These are phyloP conservation scores for Panzeria rudis DNA, from an alignment of 2,888 invertebrate species.

Conservation along the genomic window DNA sequence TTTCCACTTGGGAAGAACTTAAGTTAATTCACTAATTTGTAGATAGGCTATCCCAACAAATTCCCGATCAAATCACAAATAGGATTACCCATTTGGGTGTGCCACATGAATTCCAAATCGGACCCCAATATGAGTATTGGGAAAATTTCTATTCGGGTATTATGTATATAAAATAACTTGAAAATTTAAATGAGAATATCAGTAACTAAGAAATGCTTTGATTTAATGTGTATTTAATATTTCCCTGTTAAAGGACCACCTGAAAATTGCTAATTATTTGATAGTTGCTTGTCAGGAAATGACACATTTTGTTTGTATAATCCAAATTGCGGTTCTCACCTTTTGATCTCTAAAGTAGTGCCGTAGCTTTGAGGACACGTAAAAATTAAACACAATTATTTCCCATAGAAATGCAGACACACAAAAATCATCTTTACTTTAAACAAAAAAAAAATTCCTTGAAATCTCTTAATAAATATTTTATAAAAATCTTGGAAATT, in stretches of 20 bases:
- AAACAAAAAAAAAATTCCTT: slow-evolving; percentile 20
- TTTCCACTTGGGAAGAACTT: no score
- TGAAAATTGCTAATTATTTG: background rate
- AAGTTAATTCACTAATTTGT: no score
- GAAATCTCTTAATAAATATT: slow-evolving; percentile 51
- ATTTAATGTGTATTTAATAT: background rate
- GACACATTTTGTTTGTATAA: slow-evolving; percentile 25
- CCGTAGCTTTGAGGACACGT: slow-evolving; percentile 15
- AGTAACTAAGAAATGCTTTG: background rate
- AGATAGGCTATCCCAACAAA: no score
- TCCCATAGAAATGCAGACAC: background rate
- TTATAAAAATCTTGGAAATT: slow-evolving; percentile 59
- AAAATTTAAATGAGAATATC: no score
- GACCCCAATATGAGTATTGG: no score
- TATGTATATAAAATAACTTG: no score
- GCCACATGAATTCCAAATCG: no score
- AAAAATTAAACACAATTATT: background rate
- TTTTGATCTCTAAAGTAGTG: slow-evolving; percentile 36
- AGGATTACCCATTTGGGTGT: no score
- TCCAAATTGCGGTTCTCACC: slow-evolving; percentile 23
- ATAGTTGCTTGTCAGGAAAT: slow-evolving; percentile 23
- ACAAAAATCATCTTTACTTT: slow-evolving; percentile 25
- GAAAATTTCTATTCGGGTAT: no score
- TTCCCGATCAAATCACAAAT: no score
- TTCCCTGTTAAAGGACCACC: background rate